Evolutionary conservation across 1,140 invertebrate genomes (phyloP).

Genomic region (Mactra quadrangularis): DNA sequence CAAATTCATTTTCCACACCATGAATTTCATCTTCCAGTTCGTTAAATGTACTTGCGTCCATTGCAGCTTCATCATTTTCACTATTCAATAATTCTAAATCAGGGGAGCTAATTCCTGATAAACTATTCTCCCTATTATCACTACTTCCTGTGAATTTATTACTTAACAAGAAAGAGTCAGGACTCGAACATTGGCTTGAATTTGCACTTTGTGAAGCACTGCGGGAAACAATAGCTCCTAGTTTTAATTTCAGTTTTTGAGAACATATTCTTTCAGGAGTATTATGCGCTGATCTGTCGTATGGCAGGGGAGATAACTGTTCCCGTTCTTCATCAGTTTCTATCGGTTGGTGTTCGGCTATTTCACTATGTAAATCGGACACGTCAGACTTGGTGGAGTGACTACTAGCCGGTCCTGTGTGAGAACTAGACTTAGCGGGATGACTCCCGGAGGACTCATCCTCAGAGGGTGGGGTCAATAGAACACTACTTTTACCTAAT

Average conservation of each 20-base stretch:
- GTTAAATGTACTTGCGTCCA: conserved; percentile 68
- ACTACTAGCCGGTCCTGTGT: conserved; percentile 8
- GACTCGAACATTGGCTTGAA: conserved; percentile 67
- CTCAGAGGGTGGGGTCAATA: conserved; percentile 72
- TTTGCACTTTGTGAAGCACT: conserved; percentile 67
- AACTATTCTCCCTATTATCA: conserved; percentile 62
- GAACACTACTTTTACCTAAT: conserved; percentile 59
- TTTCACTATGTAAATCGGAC: conserved; percentile 49
- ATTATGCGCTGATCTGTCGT: conserved; percentile 47
- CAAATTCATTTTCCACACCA: conserved; percentile 78
- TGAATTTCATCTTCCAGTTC: conserved; percentile 76
- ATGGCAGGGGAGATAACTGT: conserved; percentile 47
- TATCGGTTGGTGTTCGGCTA: conserved; percentile 27
- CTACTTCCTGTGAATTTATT: conserved; percentile 37
- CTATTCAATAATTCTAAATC: conserved; percentile 69
- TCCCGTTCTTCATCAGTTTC: conserved; percentile 63
- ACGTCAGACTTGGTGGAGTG: conserved; percentile 51
- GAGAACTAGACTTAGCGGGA: neutral
- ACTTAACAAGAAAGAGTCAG: conserved; percentile 60
- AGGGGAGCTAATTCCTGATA: conserved; percentile 65
- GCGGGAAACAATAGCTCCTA: conserved; percentile 73
- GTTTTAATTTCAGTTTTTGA: conserved; percentile 70
- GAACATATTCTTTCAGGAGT: conserved; percentile 68
- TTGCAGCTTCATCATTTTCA: conserved; percentile 60
- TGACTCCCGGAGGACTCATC: conserved; percentile 61